Conservation (phyloP, 2,888 invertebrate genomes). For the Dione vanillae region DNA sequence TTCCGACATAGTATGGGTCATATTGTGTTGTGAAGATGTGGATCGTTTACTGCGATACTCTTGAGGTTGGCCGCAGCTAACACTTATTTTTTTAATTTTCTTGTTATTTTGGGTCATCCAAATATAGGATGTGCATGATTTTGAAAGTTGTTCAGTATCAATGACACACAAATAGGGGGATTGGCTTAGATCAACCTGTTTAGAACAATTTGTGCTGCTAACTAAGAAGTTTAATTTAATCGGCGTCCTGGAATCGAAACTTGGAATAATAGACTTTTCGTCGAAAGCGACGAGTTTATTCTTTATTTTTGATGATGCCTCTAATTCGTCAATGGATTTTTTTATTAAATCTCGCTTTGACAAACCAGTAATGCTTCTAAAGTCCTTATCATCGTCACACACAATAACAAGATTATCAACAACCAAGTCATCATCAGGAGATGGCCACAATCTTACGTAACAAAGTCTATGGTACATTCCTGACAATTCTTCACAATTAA, state of each 20-base stretch:
- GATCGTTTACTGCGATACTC: conserved; percentile 56
- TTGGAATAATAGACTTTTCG: conserved; percentile 64
- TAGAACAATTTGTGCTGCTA: conserved; percentile 65
- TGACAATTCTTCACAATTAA: conserved; percentile 67
- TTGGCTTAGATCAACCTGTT: conserved; percentile 51
- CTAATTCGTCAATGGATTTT: conserved; percentile 59
- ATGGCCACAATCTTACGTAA: conserved; percentile 65
- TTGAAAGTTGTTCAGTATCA: conserved; percentile 54
- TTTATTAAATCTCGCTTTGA: conserved; percentile 56
- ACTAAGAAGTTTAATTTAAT: conserved; percentile 61
- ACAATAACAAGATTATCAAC: conserved; percentile 59
- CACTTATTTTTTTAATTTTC: conserved; percentile 55
- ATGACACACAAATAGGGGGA: conserved; percentile 55
- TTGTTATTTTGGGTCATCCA: conserved; percentile 60
- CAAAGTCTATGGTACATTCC: conserved; percentile 64
- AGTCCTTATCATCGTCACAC: conserved; percentile 66
- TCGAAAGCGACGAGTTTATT: conserved; percentile 65
- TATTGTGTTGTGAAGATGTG: conserved; percentile 46
- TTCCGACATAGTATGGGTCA: conserved; percentile 56
- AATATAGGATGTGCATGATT: conserved; percentile 60
- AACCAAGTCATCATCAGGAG: conserved; percentile 65
- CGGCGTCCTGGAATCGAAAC: conserved; percentile 60
- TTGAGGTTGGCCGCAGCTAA: conserved; percentile 51
- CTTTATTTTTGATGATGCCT: conserved; percentile 54
- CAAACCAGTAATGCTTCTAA: conserved; percentile 61